Base-by-base conservation (phyloP, 2,797 vertebrate species). In the Silurus lanzhouensis region DNA sequence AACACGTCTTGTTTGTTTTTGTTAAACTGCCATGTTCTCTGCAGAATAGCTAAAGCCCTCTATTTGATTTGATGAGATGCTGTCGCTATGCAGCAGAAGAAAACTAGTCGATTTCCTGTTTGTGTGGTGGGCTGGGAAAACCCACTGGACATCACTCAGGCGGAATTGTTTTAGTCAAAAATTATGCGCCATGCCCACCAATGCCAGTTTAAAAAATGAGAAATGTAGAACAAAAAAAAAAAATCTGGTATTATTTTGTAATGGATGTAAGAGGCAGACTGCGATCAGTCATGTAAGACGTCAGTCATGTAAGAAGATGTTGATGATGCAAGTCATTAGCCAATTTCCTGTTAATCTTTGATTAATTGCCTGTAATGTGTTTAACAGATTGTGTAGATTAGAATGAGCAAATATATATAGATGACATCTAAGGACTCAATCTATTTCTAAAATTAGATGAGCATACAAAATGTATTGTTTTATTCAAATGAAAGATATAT, bases 1-100 rank as follows among this genome's bases (percentile, higher is more conserved):
- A 80, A 83, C 74, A 83, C 1, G 52, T 55, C 78, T 88, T 87
- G 87, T 87, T 85, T 90, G 90, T 89, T 92, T 91, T 84, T 90
- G 89, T 92, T 93, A 92, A 86, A 79, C 88, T 90, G 83, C 44
- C 83, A 85, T 74, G 79, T 88, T 77, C 87, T 87, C 89, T 64
- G 83, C 89, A 88, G 89, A 87, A 86, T 87, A 91, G 89, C 86
- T 90, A 88, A 91, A 90, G 90, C 89, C 87, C 85, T 89, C 77
- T 70, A 83, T 93, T 67, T 86, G 87, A 91, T 92, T 93, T 90
- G 91, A 88, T 91, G 82, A 88, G 87, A 85, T 83, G 72, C 86
- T 88, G 84, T 88, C 87, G 78, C 90, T 90, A 78, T 90, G 89
- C 89, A 89, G 88, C 90, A 91, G 88, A 87, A 91, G 80, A 89